Conservation (phyloP, 2,113 vertebrate species). For the Oryctolagus cuniculus region DNA sequence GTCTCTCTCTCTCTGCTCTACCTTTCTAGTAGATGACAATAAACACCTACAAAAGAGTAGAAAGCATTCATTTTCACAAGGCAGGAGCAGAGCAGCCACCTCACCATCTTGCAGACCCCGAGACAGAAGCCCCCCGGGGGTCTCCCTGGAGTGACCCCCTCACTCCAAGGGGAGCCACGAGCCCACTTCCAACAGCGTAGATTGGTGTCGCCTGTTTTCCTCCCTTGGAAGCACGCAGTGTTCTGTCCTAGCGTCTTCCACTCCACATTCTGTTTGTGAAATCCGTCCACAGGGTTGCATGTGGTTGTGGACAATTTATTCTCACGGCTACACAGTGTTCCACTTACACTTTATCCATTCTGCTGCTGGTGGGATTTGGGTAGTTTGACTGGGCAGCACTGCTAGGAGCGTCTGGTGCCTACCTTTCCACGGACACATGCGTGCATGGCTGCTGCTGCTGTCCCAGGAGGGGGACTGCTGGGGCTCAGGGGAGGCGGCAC, state of each 20-base stretch:
- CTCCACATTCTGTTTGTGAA: background rate
- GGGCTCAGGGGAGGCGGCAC: accelerated
- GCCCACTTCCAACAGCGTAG: background rate
- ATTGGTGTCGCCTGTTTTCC: background rate
- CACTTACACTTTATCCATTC: accelerated
- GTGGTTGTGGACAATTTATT: background rate
- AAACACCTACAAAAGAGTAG: background rate
- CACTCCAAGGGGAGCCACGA: accelerated
- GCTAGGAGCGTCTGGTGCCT: accelerated
- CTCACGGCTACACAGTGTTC: accelerated
- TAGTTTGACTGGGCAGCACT: background rate
- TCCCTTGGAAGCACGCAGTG: accelerated
- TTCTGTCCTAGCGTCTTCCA: background rate
- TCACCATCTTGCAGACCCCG: background rate
- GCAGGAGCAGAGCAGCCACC: background rate
- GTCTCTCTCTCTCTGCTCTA: too few relatives aligned
- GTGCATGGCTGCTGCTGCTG: background rate
- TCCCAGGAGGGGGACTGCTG: background rate
- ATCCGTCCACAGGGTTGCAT: background rate
- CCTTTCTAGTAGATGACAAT: too few relatives aligned
- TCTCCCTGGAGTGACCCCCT: background rate
- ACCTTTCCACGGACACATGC: background rate
- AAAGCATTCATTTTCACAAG: background rate
- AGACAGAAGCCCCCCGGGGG: background rate
- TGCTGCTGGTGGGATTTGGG: accelerated